Evolutionary conservation across 2,113 vertebrate genomes (phyloP).

Genomic region (Morone chrysops): DNA sequence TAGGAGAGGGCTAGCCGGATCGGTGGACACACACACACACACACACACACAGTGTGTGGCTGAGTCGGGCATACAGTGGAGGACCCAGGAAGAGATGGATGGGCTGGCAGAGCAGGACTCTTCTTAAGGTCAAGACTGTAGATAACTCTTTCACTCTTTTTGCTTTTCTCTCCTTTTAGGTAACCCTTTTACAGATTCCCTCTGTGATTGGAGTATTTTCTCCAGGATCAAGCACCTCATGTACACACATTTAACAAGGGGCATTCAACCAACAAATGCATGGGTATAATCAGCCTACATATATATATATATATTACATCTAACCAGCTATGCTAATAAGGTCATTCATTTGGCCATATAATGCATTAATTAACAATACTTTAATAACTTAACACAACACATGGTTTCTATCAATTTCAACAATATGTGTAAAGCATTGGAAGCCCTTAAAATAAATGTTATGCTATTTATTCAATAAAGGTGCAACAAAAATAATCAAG

Average conservation of each 20-base stretch:
- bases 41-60: conserved; percentile 1
- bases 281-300: conserved; percentile 29
- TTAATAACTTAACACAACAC: conserved; percentile 31
- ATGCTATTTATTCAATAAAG: conserved; percentile 24
- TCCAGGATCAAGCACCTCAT: conserved; percentile 15
- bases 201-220: conserved; percentile 12
- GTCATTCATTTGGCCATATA: conserved; percentile 37
- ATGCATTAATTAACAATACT: conserved; percentile 50
- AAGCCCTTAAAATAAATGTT: conserved; percentile 6
- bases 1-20: conserved; percentile 41
- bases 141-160: conserved; percentile 47
- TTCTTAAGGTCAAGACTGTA: conserved; percentile 39
- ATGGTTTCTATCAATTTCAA: conserved; percentile 12
- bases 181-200: conserved; percentile 9
- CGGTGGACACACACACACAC: background rate
- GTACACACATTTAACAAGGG: conserved; percentile 21
- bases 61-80: conserved; percentile 6
- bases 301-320: conserved; percentile 50
- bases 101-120: conserved; percentile 34
- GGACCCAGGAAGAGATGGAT: conserved; percentile 45
- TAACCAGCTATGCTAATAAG: conserved; percentile 40
- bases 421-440: background rate
- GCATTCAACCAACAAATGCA: conserved; percentile 23
- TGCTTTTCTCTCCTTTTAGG: conserved; percentile 6
- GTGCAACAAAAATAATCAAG: conserved; percentile 13